Evolutionary conservation across 2,888 invertebrate species (phyloP), one percentile per base, ranked within the genome.

Genomic region (Smittia aterrima): DNA sequence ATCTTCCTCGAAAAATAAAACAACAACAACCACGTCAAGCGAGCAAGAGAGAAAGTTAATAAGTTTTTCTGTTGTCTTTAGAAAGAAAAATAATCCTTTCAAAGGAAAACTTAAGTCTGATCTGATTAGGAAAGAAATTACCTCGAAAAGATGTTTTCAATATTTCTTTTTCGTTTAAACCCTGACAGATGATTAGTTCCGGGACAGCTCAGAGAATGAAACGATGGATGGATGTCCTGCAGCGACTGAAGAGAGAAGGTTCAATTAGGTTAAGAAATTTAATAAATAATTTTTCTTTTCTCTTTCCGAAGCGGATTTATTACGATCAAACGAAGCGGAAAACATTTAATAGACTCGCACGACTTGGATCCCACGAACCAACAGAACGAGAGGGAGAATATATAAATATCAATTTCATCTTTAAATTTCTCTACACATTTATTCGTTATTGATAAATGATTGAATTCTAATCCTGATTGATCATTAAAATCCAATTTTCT

Each of bases 401-500:
- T 6, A 47, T 47, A 47, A 47, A 47, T 47, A 47, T 47, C 53
- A 47, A 47, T 47, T 47, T 47, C n/a, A 13, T 47, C 53, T 47
- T 47, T 47, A 13, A 47, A 16, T n/a, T 4, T 18, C 18, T 18
- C n/a, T 47, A 13, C n/a, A 38, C 6, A 38, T 11, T 38, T 11
- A 38, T 38, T 11, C 38, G 38, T 38, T 38, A 47, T 47, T 47
- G 53, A 47, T 47, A 47, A 47, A 47, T 47, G 53, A 47, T 47
- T 47, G 53, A 18, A 47, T 47, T 18, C n/a, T 47, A 47, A 47
- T 6, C 11, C 11, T 11, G 11, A 47, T 47, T 3, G 53, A 47
- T 16, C 53, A 47, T 47, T 47, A 47, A 47, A 47, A 47, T 47
- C n/a, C n/a, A 47, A 47, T 47, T 47, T 47, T 11, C 53, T 11